Evolutionary conservation across 2,888 invertebrate species (phyloP).

Genomic region (Perizoma flavofasciatum): DNA sequence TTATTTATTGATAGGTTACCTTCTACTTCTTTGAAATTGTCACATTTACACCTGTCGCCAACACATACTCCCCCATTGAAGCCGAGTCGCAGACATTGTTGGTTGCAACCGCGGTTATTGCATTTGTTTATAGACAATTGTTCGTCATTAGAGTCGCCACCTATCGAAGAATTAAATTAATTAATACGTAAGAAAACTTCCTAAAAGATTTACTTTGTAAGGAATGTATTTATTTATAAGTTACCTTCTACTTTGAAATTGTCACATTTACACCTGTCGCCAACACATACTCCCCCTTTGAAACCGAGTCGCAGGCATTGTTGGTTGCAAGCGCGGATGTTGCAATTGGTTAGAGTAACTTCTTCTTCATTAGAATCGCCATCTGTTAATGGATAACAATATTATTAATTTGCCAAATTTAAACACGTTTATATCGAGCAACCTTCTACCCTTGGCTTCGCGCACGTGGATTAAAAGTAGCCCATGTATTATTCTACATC

Average conservation of each 20-base stretch:
- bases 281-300: slow-evolving; percentile 47
- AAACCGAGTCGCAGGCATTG: slow-evolving; percentile 47
- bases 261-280: slow-evolving; percentile 49
- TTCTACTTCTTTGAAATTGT: slow-evolving; percentile 8
- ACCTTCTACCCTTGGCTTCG: neutral
- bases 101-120: slow-evolving; percentile 44
- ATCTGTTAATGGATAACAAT: slow-evolving; percentile 13
- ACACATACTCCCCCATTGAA: slow-evolving; percentile 50
- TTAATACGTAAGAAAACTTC: too few species aligned
- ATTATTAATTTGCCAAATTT: too few species aligned
- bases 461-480: too few species aligned
- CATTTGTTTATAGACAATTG: slow-evolving; percentile 30
- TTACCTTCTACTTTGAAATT: slow-evolving; percentile 4
- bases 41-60: slow-evolving; percentile 49
- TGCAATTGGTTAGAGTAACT: slow-evolving; percentile 31
- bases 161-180: too few species aligned
- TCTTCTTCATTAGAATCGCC: slow-evolving; percentile 1
- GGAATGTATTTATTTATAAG: too few species aligned
- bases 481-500: too few species aligned
- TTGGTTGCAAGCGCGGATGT: slow-evolving; percentile 44
- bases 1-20: neutral
- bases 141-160: neutral
- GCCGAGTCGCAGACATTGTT: slow-evolving; percentile 45
- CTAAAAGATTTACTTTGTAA: too few species aligned
- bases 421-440: too few species aligned